Conservation (phyloP, 2,888 invertebrate genomes). For the Urechis unicinctus region DNA sequence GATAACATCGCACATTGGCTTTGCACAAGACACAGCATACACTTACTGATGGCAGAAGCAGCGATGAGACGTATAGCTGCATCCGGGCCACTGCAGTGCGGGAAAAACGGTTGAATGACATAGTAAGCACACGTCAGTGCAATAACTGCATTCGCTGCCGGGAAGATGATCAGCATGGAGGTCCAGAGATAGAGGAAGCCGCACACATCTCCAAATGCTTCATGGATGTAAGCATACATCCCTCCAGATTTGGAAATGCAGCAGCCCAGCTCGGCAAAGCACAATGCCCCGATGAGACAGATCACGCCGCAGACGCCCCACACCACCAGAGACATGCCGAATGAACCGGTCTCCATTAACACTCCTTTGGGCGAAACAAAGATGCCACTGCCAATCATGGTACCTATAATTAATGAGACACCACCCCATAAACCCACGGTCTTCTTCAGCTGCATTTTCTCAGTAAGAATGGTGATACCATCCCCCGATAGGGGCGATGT, state of each 20-base stretch:
- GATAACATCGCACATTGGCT: too few species aligned
- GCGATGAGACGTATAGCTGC: slow-evolving; percentile 31
- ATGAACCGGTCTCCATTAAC: slow-evolving; percentile 74
- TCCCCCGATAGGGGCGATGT: neutral
- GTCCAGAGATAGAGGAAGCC: slow-evolving; percentile 46
- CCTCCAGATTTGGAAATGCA: slow-evolving; percentile 64
- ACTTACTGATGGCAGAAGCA: slow-evolving; percentile 39
- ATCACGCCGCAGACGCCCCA: slow-evolving; percentile 78
- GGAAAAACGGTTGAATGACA: slow-evolving; percentile 37
- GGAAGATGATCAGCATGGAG: slow-evolving; percentile 40
- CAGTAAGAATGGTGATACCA: neutral
- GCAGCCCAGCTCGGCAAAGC: slow-evolving; percentile 86
- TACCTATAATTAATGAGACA: slow-evolving; percentile 86
- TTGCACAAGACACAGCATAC: too few species aligned
- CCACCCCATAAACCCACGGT: slow-evolving; percentile 79
- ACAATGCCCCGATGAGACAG: slow-evolving; percentile 75
- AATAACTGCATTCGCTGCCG: slow-evolving; percentile 43
- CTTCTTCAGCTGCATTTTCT: slow-evolving; percentile 64
- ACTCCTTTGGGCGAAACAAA: slow-evolving; percentile 91
- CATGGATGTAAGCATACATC: slow-evolving; percentile 53
- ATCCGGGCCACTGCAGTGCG: slow-evolving; percentile 37
- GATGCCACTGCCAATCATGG: slow-evolving; percentile 91
- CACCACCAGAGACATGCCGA: slow-evolving; percentile 76
- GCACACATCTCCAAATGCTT: slow-evolving; percentile 43
- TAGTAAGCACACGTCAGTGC: slow-evolving; percentile 45